Evolutionary conservation across 2,888 invertebrate species (phyloP).

Genomic region (Acrobasis repandana): DNA sequence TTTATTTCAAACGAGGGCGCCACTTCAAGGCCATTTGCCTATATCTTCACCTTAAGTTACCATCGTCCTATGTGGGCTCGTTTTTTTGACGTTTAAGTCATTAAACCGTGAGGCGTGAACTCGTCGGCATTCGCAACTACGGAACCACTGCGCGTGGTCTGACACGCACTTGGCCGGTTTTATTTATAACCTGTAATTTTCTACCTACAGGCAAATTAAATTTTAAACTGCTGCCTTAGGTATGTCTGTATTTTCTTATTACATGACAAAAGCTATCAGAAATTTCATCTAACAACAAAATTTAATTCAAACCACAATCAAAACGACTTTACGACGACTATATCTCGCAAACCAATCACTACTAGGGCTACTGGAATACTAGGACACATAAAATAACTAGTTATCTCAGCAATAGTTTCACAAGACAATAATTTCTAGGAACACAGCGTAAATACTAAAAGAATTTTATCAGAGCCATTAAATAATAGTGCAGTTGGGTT

Average conservation of each 20-base stretch:
- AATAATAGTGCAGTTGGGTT: conserved; percentile 11
- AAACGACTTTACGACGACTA: background rate
- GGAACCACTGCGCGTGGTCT: too few species aligned
- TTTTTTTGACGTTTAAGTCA: too few species aligned
- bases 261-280: background rate
- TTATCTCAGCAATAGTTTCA: conserved; percentile 14
- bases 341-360: background rate
- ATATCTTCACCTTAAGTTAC: too few species aligned
- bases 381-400: conserved; percentile 9
- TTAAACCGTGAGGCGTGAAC: too few species aligned
- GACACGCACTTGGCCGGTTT: too few species aligned
- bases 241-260: background rate
- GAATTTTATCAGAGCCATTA: conserved; percentile 19
- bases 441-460: conserved; percentile 21
- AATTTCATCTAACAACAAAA: background rate
- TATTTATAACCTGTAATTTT: too few species aligned
- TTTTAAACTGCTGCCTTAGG: too few species aligned
- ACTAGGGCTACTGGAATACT: conserved; percentile 9
- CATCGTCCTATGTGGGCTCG: too few species aligned
- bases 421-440: conserved; percentile 23
- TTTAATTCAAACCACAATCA: background rate
- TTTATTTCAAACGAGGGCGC: too few species aligned
- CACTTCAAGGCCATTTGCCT: too few species aligned
- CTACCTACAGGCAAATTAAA: too few species aligned
- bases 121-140: too few species aligned